Base-by-base conservation (phyloP, 2,113 vertebrate species). In the Dunckerocampus dactyliophorus region DNA sequence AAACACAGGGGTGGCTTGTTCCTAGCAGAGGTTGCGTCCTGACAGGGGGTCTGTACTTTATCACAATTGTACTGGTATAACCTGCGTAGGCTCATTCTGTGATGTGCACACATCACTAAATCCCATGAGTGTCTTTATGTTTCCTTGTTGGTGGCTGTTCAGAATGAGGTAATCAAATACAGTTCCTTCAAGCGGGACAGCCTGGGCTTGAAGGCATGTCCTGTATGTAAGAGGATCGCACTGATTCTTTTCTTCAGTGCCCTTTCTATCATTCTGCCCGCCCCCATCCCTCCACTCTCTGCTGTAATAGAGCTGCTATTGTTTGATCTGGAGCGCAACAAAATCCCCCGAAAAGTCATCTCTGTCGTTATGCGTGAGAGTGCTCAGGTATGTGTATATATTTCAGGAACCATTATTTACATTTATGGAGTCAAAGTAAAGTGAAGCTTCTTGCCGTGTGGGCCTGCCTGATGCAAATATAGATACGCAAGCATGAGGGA, bases 271-370 rank as follows among this genome's bases (percentile, higher is more conserved):
- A 76, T 68, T 66, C 62, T 69, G 70, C 78, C 75, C 80, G 60
- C 67, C 71, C 63, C 43, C 53, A 59, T 71, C 76, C 61, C 63
- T 70, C 62, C 46, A n/a, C 22, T 20, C 67, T 71, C 69, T 79
- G 59, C 81, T 85, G 85, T 89, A 89, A 90, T 87, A 89, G 74
- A 90, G 88, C 83, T 78, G 69, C 82, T 80, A 90, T 91, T 90
- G 88, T 91, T 87, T 83, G 77, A 85, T 81, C 76, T 75, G 74
- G 72, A 74, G 85, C 79, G 83, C 87, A 82, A 88, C 88, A 85
- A 80, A 84, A 87, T 85, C 86, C 83, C 80, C 80, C 75, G 73
- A 71, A 85, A 88, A 85, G 82, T 87, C 79, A 51, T 73, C 80
- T 65, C 69, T 75, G 67, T 61, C 24, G 53, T 67, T 69, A 67